Conservation (phyloP, 2,113 vertebrate genomes). For the Brachypteracias leptosomus region DNA sequence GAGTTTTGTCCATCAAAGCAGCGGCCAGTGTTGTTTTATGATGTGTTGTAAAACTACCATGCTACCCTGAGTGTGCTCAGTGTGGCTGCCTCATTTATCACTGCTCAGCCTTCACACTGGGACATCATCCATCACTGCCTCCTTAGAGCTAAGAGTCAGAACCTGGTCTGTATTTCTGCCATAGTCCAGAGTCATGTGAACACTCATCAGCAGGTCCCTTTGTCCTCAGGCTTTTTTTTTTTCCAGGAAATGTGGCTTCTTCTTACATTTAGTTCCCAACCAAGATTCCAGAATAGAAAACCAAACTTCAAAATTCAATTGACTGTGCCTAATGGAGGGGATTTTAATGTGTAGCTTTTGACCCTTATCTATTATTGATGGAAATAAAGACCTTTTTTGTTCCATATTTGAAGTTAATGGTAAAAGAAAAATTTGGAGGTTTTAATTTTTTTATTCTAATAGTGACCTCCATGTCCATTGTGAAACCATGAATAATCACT, state of each 20-base stretch:
- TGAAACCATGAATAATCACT: constrained; percentile 55
- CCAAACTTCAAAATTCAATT: constrained; percentile 48
- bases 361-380: constrained; percentile 46
- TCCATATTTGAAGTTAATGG: constrained; percentile 45
- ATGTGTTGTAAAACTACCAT: constrained; percentile 2
- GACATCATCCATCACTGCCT: constrained; percentile 67
- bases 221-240: constrained; percentile 19
- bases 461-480: constrained; percentile 31
- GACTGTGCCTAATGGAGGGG: constrained; percentile 63
- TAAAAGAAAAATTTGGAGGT: constrained; percentile 34
- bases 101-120: constrained; percentile 50
- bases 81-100: constrained; percentile 42
- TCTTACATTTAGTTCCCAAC: constrained; percentile 52
- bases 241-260: constrained; percentile 42
- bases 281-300: constrained; percentile 33
- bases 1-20: constrained; percentile 27
- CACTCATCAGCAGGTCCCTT: constrained; percentile 56
- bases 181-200: neutral
- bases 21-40: constrained; percentile 26
- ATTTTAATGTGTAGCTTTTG: constrained; percentile 60
- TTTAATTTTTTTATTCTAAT: constrained; percentile 20
- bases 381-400: constrained; percentile 61
- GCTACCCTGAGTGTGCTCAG: constrained; percentile 20
- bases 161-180: neutral
- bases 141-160: constrained; percentile 30